Evolutionary conservation across 2,888 invertebrate genomes (phyloP), one percentile per base, ranked within the genome.

Genomic region (Microctonus hyperodae): DNA sequence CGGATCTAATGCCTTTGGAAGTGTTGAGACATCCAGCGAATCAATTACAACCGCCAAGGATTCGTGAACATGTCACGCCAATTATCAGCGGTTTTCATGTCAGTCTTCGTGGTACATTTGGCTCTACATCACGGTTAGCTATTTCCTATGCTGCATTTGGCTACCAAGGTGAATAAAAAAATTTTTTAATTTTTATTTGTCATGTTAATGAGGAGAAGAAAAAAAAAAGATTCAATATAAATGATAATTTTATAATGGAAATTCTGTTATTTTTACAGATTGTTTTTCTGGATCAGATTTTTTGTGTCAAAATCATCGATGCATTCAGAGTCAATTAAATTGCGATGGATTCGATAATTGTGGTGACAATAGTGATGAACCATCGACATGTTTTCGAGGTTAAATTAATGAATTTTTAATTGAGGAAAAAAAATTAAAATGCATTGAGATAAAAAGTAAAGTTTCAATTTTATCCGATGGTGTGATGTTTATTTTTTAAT

Each of bases 271-370:
- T 48, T 16, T 40, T 53, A 25, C 74, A 91, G 91, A 90, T 81
- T 91, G 91, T 78, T 89, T 88, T 76, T 86, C 88, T 53, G 88
- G 88, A 16, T 87, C 89, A 28, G 91, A 92, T 76, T 91, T 90
- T 76, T 85, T 90, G 20, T 92, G 92, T 73, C 87, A 88, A 65
- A 92, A 92, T 79, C 88, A 89, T 74, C 87, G 91, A 66, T 92
- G 92, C 78, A 90, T 92, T 74, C 88, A 90, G 0, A 86, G 86
- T 57, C 86, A 89, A 25, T 81, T 92, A 40, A 88, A 88, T 64
- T 92, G 92, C 78, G 92, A 93, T 80, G 91, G 91, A 7, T 90
- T 91, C 73, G 91, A 92, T 83, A 91, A 92, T 74, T 92, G 92
- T 74, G 92, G 92, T 0, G 92, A 92, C 79, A 87, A 87, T 69